phyloP scores from a whole-genome alignment of 2,113 vertebrate genomes.

The Anser cygnoides region DNA sequence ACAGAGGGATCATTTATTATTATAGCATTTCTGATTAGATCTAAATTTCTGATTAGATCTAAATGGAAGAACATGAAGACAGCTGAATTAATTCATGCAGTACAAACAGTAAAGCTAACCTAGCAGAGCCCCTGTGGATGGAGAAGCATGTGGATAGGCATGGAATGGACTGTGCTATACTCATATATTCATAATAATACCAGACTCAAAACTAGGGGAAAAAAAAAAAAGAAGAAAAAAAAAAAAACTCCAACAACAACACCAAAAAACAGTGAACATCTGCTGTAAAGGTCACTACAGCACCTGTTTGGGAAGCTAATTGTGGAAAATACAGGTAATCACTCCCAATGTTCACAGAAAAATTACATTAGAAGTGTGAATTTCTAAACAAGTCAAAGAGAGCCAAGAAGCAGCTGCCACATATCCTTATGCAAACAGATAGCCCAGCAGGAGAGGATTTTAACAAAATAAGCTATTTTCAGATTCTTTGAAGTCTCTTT shows the following conservation, averaged over 20 bases:
- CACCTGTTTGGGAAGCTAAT: not conserved
- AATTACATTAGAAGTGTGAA: not conserved
- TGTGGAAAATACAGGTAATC: not conserved
- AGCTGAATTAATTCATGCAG: rapidly evolving
- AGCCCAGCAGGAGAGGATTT: not conserved
- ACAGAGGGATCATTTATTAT: not conserved
- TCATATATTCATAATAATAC: not conserved
- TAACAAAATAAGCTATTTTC: not conserved
- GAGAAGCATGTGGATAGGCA: not conserved
- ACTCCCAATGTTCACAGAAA: not conserved
- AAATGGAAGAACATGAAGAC: not conserved
- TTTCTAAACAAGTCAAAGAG: not conserved
- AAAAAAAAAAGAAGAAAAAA: not conserved
- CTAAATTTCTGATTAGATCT: not conserved
- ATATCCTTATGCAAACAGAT: not conserved
- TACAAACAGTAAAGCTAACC: not conserved
- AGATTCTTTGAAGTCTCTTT: not conserved
- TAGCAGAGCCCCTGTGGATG: not conserved
- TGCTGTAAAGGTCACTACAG: not conserved
- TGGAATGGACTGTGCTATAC: not conserved
- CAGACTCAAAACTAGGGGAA: not conserved
- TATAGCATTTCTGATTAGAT: not conserved
- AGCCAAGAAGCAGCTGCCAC: not conserved
- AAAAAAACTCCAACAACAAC: too few species aligned
- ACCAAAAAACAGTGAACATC: not conserved